These are phyloP conservation scores for Tenebrosternarchus preto DNA, from an alignment of 2,113 vertebrate genomes.

Conservation along the genomic window DNA sequence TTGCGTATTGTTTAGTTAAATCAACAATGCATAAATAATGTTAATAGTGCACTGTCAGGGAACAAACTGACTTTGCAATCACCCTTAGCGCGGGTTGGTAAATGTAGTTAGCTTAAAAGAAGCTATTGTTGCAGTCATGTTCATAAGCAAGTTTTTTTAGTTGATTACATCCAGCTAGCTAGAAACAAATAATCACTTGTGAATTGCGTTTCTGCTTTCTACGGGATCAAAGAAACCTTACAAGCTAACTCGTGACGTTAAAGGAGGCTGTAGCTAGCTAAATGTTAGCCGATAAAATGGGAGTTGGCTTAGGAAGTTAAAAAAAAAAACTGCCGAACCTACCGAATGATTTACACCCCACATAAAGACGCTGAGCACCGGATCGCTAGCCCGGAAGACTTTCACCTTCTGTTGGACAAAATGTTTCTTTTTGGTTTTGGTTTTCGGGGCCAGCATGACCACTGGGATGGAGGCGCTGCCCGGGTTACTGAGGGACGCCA, in stretches of 20 bases:
- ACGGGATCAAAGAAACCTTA: background rate
- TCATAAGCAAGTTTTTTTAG: background rate
- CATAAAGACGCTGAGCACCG: slow-evolving; percentile 87
- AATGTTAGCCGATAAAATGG: slow-evolving; percentile 42
- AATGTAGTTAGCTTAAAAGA: background rate
- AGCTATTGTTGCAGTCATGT: background rate
- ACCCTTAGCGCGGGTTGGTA: background rate
- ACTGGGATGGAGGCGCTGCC: slow-evolving; percentile 72
- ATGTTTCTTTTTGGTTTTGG: slow-evolving; percentile 93
- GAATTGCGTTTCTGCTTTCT: slow-evolving; percentile 28
- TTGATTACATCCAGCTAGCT: slow-evolving; percentile 7
- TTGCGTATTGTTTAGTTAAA: background rate
- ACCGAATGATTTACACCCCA: slow-evolving; percentile 96
- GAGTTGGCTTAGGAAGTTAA: slow-evolving; percentile 37
- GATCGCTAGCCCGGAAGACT: slow-evolving; percentile 88
- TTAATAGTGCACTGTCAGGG: background rate
- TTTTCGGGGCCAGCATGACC: slow-evolving; percentile 79
- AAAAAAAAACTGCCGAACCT: slow-evolving; percentile 55
- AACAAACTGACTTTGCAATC: background rate
- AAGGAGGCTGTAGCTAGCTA: background rate
- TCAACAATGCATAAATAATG: background rate
- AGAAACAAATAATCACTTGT: background rate
- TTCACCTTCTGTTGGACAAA: slow-evolving; percentile 95
- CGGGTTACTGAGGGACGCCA: slow-evolving; percentile 75
- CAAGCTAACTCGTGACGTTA: background rate